phyloP scores from a whole-genome alignment of 2,797 vertebrate species.

The Cossypha heuglini region DNA sequence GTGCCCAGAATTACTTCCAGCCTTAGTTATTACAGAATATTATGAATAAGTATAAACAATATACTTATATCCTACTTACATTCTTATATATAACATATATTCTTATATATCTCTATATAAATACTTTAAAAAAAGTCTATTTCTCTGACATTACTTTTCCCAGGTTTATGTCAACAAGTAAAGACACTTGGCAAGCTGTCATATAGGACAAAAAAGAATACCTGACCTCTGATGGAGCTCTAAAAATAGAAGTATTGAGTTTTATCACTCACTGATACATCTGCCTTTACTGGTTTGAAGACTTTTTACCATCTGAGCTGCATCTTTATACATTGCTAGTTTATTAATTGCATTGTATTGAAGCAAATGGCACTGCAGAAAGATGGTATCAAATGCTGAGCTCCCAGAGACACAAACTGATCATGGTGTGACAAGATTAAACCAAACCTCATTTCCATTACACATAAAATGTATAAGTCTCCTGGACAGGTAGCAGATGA shows the following conservation, averaged over 20 bases:
- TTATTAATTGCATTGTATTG: conserved; percentile 31
- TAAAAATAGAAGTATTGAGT: not conserved
- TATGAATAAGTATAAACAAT: not conserved
- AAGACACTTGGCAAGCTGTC: not conserved
- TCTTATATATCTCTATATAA: not conserved
- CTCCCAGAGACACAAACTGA: not conserved
- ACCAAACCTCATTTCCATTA: not conserved
- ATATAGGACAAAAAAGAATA: not conserved
- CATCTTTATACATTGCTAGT: not conserved
- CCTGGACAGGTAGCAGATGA: not conserved
- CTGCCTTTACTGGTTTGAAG: not conserved
- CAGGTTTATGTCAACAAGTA: not conserved
- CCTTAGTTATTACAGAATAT: not conserved
- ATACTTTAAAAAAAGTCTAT: not conserved
- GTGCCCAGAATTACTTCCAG: not conserved
- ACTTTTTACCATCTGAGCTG: not conserved
- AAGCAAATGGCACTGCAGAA: conserved; percentile 11
- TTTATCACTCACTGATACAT: not conserved
- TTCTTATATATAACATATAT: not conserved
- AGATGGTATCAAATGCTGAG: not conserved
- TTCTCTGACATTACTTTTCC: not conserved
- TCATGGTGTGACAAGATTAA: not conserved
- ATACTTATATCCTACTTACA: not conserved
- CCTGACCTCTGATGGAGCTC: not conserved
- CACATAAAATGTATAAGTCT: not conserved